These are phyloP conservation scores for Felis catus DNA, from an alignment of 2,113 vertebrate genomes.

Conservation along the genomic window DNA sequence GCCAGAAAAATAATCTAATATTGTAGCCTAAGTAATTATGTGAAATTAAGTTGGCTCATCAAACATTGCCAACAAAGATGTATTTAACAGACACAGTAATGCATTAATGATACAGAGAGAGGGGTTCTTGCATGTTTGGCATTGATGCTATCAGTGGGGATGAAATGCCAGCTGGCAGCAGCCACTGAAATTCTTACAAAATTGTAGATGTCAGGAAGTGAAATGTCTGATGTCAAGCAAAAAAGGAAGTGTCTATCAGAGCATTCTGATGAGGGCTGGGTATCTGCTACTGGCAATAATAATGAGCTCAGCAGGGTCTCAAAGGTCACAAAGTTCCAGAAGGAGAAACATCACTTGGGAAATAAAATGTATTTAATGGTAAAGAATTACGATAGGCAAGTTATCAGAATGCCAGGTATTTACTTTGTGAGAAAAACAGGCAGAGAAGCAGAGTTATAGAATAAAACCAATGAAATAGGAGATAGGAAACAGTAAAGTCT, in stretches of 20 bases:
- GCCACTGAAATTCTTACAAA: slow-evolving; percentile 35
- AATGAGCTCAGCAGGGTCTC: slow-evolving; percentile 27
- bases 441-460: background rate
- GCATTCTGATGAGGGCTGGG: background rate
- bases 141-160: background rate
- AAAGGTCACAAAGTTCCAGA: slow-evolving; percentile 37
- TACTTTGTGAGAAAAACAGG: background rate
- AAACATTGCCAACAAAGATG: background rate
- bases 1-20: background rate
- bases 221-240: slow-evolving; percentile 44
- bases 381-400: slow-evolving; percentile 47
- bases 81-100: background rate
- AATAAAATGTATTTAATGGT: slow-evolving; percentile 4
- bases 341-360: slow-evolving; percentile 16
- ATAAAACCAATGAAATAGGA: background rate
- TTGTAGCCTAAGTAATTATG: background rate
- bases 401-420: slow-evolving; percentile 9
- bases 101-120: background rate
- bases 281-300: background rate
- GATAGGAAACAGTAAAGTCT: background rate
- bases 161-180: background rate
- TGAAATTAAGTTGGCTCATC: background rate
- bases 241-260: slow-evolving; percentile 11
- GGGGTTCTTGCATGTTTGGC: background rate
- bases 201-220: slow-evolving; percentile 52